phyloP scores from a whole-genome alignment of 2,888 invertebrate genomes.

The Acheta domesticus region DNA sequence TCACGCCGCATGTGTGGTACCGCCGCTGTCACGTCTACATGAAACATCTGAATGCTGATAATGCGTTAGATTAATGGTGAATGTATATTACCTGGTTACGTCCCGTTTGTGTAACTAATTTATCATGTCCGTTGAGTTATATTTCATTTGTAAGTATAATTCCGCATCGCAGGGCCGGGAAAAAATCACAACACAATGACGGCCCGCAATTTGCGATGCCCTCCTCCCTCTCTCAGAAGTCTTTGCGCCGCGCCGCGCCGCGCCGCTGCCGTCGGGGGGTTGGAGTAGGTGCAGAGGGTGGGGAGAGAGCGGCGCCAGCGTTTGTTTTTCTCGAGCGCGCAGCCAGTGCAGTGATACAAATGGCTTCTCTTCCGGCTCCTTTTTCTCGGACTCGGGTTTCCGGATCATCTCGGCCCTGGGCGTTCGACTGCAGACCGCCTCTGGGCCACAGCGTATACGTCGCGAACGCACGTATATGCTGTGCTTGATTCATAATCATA shows the following conservation, averaged over 20 bases:
- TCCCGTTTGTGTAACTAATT: conserved; percentile 25
- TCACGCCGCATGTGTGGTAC: conserved; percentile 20
- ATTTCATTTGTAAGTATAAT: conserved; percentile 18
- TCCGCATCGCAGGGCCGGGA: neutral
- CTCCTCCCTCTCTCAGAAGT: no score
- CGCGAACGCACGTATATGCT: no score
- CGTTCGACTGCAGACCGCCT: no score
- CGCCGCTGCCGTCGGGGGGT: neutral
- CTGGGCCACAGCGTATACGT: no score
- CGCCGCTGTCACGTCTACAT: conserved; percentile 19
- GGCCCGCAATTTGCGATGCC: neutral
- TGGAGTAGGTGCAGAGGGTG: neutral
- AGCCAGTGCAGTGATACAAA: neutral
- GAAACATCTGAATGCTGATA: conserved; percentile 26
- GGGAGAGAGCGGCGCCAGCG: neutral
- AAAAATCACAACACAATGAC: neutral
- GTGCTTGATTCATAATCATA: no score
- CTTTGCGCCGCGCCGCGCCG: no score
- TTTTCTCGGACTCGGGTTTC: neutral
- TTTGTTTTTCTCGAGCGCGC: conserved; percentile 6
- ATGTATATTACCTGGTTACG: conserved; percentile 25
- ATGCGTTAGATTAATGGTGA: conserved; percentile 25
- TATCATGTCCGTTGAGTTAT: conserved; percentile 21
- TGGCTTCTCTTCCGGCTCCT: neutral
- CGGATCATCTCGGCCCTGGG: no score